These are phyloP conservation scores for Diaperis boleti DNA, from an alignment of 2,888 invertebrate genomes.

Conservation along the genomic window DNA sequence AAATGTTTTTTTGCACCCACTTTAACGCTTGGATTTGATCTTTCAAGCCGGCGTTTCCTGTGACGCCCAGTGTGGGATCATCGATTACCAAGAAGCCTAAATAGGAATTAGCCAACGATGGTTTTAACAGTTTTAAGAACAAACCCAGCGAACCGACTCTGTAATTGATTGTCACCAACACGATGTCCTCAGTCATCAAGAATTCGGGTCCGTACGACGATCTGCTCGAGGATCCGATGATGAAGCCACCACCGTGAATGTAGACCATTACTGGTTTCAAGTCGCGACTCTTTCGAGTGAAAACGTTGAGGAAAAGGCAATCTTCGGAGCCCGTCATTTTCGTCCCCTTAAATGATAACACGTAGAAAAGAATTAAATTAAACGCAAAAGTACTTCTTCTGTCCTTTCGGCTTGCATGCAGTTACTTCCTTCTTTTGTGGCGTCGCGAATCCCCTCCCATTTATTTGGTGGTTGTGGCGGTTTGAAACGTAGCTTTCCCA, in stretches of 20 bases:
- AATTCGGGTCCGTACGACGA: background rate
- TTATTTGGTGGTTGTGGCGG: slow-evolving; percentile 53
- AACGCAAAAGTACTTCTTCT: slow-evolving; percentile 38
- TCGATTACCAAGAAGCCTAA: slow-evolving; percentile 68
- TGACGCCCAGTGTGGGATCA: slow-evolving; percentile 66
- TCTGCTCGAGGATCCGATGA: background rate
- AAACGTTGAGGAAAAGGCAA: background rate
- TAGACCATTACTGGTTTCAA: slow-evolving; percentile 62
- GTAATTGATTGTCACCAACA: slow-evolving; percentile 5
- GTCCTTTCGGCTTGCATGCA: background rate
- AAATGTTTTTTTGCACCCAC: slow-evolving; percentile 69
- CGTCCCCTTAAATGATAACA: background rate
- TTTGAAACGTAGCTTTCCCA: slow-evolving; percentile 15
- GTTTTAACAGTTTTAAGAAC: no score
- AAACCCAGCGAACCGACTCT: background rate
- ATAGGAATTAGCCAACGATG: no score
- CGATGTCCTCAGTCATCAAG: slow-evolving; percentile 7
- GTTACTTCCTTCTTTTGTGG: slow-evolving; percentile 56
- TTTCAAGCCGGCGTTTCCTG: slow-evolving; percentile 70
- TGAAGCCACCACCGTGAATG: slow-evolving; percentile 64
- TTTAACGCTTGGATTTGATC: no score
- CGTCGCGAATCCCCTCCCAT: slow-evolving; percentile 61
- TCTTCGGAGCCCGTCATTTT: background rate
- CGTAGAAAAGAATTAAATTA: slow-evolving; percentile 43
- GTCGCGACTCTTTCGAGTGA: slow-evolving; percentile 1